A percentile compares a stretch with the other conserved stretches of the same genome.
These are phyloP conservation scores for Drosophila melanocephala DNA, from an alignment of 2,888 invertebrate genomes.

Conservation along the genomic window DNA sequence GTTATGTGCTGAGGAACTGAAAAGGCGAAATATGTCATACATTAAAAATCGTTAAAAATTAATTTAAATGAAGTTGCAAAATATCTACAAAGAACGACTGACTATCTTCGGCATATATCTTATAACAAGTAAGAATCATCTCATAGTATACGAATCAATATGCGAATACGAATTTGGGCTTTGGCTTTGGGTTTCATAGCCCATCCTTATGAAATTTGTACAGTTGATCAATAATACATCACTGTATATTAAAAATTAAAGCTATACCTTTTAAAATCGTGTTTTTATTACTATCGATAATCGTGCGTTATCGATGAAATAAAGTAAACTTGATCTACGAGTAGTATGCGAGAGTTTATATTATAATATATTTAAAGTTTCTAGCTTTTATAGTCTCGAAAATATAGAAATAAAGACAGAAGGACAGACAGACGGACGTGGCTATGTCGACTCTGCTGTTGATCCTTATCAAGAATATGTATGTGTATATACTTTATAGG, in stretches of 20 bases:
- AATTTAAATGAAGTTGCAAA: not conserved
- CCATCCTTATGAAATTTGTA: not conserved
- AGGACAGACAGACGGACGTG: not conserved
- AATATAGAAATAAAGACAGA: not conserved
- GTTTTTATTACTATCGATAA: not conserved
- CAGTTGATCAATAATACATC: not conserved
- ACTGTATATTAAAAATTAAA: not conserved
- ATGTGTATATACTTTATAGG: no score
- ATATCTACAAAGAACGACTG: not conserved
- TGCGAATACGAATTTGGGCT: not conserved
- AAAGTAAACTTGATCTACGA: not conserved
- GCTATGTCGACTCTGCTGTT: not conserved
- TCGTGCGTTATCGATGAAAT: not conserved
- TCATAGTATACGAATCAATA: not conserved
- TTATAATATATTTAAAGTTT: not conserved
- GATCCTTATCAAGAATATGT: no score
- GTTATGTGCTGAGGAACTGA: not conserved
- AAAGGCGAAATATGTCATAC: not conserved
- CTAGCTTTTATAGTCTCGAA: not conserved
- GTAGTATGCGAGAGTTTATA: not conserved
- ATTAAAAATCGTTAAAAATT: not conserved
- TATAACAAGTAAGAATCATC: accelerated
- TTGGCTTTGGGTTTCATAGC: not conserved
- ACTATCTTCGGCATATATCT: not conserved
- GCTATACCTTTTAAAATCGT: not conserved